phyloP scores from a whole-genome alignment of 2,888 invertebrate genomes.

The Hypolimnas misippus region DNA sequence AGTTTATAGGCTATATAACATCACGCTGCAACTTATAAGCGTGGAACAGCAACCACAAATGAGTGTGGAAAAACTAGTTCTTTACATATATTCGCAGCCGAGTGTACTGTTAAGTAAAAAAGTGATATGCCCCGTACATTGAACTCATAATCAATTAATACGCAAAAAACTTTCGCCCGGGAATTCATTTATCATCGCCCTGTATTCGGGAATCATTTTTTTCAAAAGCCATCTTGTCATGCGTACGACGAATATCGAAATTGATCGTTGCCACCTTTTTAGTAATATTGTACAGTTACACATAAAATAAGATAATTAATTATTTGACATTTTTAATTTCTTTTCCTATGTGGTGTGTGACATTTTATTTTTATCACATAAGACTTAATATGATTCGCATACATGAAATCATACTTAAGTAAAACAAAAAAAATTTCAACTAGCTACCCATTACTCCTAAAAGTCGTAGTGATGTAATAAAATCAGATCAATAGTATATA shows the following conservation, averaged over 20 bases:
- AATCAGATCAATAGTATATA: too few species aligned
- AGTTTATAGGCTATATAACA: too few species aligned
- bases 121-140: conserved; percentile 36
- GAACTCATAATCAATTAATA: conserved; percentile 52
- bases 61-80: background rate
- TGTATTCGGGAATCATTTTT: conserved; percentile 44
- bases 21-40: too few species aligned
- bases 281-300: conserved; percentile 3
- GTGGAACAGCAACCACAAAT: too few species aligned
- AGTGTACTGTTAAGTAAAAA: conserved; percentile 20
- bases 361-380: background rate
- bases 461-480: too few species aligned
- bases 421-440: too few species aligned
- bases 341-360: too few species aligned
- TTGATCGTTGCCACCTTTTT: conserved; percentile 41
- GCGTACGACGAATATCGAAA: conserved; percentile 50
- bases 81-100: background rate
- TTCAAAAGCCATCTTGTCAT: conserved; percentile 50
- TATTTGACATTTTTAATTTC: background rate
- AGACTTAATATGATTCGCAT: too few species aligned
- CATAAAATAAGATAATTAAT: conserved; percentile 14
- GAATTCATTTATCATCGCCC: conserved; percentile 50
- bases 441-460: too few species aligned
- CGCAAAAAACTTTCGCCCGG: conserved; percentile 48
- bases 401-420: too few species aligned